Evolutionary conservation across 1,140 invertebrate genomes (phyloP).

Genomic region (Nomia melanderi): DNA sequence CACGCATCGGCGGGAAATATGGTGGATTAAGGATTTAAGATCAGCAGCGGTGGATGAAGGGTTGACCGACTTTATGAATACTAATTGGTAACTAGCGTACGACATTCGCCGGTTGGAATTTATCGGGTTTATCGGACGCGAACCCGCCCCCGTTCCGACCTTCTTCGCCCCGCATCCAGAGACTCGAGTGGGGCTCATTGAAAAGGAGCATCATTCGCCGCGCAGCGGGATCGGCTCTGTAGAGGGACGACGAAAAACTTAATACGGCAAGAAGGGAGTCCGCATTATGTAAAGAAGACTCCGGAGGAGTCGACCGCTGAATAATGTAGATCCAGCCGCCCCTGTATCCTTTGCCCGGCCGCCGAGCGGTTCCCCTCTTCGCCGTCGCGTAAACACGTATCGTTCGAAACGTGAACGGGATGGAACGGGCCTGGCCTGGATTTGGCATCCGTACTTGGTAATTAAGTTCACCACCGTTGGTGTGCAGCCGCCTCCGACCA

Average conservation of each 20-base stretch:
- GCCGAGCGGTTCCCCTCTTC: too few relatives aligned
- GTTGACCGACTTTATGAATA: slow-evolving; percentile 58
- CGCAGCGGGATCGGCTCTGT: not conserved
- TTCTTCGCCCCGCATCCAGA: too few relatives aligned
- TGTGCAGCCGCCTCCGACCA: slow-evolving; percentile 8
- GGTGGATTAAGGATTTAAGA: slow-evolving; percentile 48
- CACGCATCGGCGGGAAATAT: slow-evolving; percentile 37
- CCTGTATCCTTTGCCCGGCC: too few relatives aligned
- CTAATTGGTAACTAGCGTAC: slow-evolving; percentile 58
- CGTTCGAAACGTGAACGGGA: slow-evolving; percentile 26
- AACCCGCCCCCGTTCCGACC: slow-evolving; percentile 16
- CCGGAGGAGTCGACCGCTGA: slow-evolving; percentile 17
- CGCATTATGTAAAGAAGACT: slow-evolving; percentile 35
- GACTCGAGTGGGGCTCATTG: slow-evolving; percentile 60
- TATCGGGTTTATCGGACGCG: slow-evolving; percentile 59
- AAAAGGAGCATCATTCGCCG: slow-evolving; percentile 44
- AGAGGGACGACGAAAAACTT: slow-evolving; percentile 11
- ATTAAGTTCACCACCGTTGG: slow-evolving; percentile 34
- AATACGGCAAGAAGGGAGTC: slow-evolving; percentile 12
- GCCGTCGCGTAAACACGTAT: slow-evolving; percentile 52
- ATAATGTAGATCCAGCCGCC: slow-evolving; percentile 30
- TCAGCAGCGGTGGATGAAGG: slow-evolving; percentile 16
- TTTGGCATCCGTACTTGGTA: slow-evolving; percentile 46
- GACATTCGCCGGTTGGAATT: slow-evolving; percentile 54
- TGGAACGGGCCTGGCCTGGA: slow-evolving; percentile 27